A percentile compares a stretch with the other conserved stretches of the same genome.
These are phyloP conservation scores for Myiotriccus ornatus DNA, from an alignment of 2,797 vertebrate genomes.

Conservation along the genomic window DNA sequence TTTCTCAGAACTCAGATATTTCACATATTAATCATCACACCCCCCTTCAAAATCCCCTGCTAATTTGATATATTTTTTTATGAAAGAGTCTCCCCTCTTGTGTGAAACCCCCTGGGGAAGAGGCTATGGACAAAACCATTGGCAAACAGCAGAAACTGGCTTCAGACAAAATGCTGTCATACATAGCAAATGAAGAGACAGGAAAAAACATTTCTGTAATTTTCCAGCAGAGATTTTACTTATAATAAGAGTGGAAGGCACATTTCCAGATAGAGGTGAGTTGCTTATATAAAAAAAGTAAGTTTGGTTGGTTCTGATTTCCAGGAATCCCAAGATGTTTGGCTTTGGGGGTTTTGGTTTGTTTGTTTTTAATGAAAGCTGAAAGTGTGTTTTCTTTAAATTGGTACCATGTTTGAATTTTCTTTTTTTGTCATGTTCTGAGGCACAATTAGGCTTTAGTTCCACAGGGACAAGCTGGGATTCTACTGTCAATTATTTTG, in stretches of 20 bases:
- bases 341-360: not conserved
- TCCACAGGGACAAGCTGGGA: not conserved
- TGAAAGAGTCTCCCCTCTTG: conserved; percentile 69
- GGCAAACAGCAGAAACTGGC: conserved; percentile 63
- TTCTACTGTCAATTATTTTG: not conserved
- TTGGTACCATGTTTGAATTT: conserved; percentile 10
- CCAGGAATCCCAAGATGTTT: conserved; percentile 36
- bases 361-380: conserved; percentile 40
- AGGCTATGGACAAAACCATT: conserved; percentile 69
- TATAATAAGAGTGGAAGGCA: conserved; percentile 66
- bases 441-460: not conserved
- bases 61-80: conserved; percentile 69
- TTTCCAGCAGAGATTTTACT: conserved; percentile 69
- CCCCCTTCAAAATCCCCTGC: conserved; percentile 42
- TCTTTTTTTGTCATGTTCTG: not conserved
- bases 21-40: conserved; percentile 26
- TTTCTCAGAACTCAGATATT: conserved; percentile 27
- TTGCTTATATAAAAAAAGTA: conserved; percentile 56
- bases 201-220: conserved; percentile 69
- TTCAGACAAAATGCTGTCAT: conserved; percentile 69
- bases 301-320: conserved; percentile 60
- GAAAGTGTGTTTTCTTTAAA: conserved; percentile 31
- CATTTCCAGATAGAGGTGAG: conserved; percentile 67
- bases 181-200: conserved; percentile 67
- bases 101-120: conserved; percentile 69